A percentile compares a stretch with the other conserved stretches of the same genome.
phyloP scores from a whole-genome alignment of 2,888 invertebrate species.

The Erebia aethiops region DNA sequence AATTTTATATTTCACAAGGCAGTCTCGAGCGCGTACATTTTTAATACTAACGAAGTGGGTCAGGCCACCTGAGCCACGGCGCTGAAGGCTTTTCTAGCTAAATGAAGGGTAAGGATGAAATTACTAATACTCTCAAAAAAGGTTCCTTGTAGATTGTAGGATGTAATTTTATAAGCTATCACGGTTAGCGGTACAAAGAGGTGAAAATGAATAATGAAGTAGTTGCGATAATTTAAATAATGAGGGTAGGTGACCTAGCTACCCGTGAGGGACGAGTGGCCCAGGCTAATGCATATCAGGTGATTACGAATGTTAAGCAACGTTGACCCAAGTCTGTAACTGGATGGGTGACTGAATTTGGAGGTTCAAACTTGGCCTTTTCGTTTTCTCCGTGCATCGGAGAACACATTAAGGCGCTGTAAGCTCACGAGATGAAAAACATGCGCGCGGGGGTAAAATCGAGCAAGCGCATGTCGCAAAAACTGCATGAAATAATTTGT shows the following conservation, averaged over 20 bases:
- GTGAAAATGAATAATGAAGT: slow-evolving; percentile 2
- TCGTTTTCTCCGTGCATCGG: too few relatives aligned
- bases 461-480: too few relatives aligned
- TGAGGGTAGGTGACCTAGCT: background rate
- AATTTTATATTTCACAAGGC: slow-evolving; percentile 20
- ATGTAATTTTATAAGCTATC: slow-evolving; percentile 4
- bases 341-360: too few relatives aligned
- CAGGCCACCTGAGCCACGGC: slow-evolving; percentile 34
- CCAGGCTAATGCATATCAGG: too few relatives aligned
- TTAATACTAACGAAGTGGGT: slow-evolving; percentile 33
- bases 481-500: too few relatives aligned
- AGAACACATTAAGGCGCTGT: too few relatives aligned
- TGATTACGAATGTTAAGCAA: too few relatives aligned
- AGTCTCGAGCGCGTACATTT: slow-evolving; percentile 28
- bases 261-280: background rate
- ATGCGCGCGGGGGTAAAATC: too few relatives aligned
- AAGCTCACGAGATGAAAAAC: too few relatives aligned
- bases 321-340: too few relatives aligned
- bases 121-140: slow-evolving; percentile 35
- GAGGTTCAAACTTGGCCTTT: too few relatives aligned
- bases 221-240: background rate
- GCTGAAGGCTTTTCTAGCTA: slow-evolving; percentile 4
- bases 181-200: background rate
- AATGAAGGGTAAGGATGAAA: slow-evolving; percentile 25
- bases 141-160: slow-evolving; percentile 15